Conservation (phyloP, 2,888 invertebrate genomes). For the Cerceris rybyensis region DNA sequence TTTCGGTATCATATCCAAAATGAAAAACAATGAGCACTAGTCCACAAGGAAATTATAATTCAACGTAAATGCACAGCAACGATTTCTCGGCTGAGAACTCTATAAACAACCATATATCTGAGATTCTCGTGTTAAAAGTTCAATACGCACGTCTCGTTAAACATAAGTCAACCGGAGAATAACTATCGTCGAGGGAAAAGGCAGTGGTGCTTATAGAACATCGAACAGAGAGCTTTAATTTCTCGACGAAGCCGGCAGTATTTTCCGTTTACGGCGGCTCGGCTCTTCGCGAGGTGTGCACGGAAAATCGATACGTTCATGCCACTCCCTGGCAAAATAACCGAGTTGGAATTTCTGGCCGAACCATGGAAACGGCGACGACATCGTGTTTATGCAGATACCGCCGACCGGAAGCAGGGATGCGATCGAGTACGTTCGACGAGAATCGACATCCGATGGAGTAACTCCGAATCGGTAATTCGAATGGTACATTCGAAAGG, state of each 20-base stretch:
- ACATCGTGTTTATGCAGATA: constrained; percentile 59
- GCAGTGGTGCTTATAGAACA: not conserved
- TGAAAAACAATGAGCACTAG: too few species aligned
- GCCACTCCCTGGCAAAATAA: constrained; percentile 67
- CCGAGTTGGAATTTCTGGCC: constrained; percentile 57
- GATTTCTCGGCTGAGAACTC: too few species aligned
- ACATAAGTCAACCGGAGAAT: not conserved
- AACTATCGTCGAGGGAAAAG: not conserved
- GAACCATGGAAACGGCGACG: constrained; percentile 42
- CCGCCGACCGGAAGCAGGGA: constrained; percentile 27
- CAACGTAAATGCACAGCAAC: too few species aligned
- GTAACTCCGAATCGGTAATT: too few species aligned
- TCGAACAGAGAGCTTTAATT: constrained; percentile 41
- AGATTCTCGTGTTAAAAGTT: not conserved
- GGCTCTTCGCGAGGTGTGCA: constrained; percentile 42
- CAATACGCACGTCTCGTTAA: not conserved
- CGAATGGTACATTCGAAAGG: too few species aligned
- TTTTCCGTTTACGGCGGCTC: constrained; percentile 52
- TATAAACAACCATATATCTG: not conserved
- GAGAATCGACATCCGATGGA: too few species aligned
- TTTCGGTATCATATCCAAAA: too few species aligned
- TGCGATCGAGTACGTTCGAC: too few species aligned
- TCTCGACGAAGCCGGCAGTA: constrained; percentile 26
- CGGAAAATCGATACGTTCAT: constrained; percentile 62
- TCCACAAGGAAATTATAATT: too few species aligned